Base-by-base conservation (phyloP, 2,797 vertebrate species). In the Emys orbicularis region DNA sequence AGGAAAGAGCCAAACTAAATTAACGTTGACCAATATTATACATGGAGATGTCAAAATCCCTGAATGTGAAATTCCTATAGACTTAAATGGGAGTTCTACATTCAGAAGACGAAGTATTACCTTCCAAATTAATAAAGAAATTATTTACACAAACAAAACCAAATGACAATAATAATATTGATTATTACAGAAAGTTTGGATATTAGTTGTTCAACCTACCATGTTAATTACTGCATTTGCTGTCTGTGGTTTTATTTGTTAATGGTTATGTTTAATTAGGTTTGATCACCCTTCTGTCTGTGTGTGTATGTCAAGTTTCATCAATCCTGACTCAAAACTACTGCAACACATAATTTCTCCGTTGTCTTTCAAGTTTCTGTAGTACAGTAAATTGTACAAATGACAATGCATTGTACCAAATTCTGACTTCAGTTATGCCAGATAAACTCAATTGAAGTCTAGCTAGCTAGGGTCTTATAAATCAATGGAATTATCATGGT, bases 221-320 rank as follows among this genome's bases (percentile, higher is more conserved):
- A 86, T 68, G 37, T 68, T 94, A 94, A 89, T 57, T 61, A 34
- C 12, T 94, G 76, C 84, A 18, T 81, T 23, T 5, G 11, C 89
- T 84, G 56, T 57, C 86, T 34, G 0, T 23, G 8, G 31, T 86
- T 86, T 85, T 61, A 89, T 21, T 83, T 86, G 52, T 41, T 93
- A 82, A 86, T 86, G 44, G 37, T 53, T 90, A 76, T 77, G 49
- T 85, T 90, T 90, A 94, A 91, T 92, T 88, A 93, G 74, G 27
- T 79, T 13, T 25, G 83, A 79, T 83, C 15, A 85, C 81, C 83
- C 76, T 74, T 74, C 37, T 80, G 8, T 84, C 54, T 94, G 8
- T 37, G 34, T 8, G 16, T n/a, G 8, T n/a, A 65, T 65, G 76
- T 90, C 56, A 93, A 3, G 4, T 93, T 95, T 89, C 41, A 88